Percentiles rank a stretch among this genome's conserved stretches.
Evolutionary conservation across 2,797 vertebrate species (phyloP).

Genomic region (Cuculus canorus): DNA sequence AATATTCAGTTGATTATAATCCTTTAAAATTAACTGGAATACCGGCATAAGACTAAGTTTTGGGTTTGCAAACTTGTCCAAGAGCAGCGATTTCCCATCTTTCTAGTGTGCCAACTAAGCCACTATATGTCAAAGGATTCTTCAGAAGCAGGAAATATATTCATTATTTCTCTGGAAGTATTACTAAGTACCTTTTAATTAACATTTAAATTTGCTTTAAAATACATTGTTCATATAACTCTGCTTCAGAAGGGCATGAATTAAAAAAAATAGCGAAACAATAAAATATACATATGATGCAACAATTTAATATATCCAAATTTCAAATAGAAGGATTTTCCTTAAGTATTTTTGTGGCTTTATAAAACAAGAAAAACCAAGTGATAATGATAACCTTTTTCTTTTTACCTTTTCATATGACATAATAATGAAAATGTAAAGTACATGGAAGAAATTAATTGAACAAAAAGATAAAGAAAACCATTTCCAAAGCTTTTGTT

Average conservation of each 20-base stretch:
- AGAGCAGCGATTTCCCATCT: not conserved
- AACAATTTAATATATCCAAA: not conserved
- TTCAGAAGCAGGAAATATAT: not conserved
- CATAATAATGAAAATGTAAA: not conserved
- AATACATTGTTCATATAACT: not conserved
- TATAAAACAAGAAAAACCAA: not conserved
- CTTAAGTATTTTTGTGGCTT: not conserved
- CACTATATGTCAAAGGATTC: not conserved
- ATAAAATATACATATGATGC: not conserved
- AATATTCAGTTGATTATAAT: not conserved
- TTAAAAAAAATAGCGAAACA: not conserved
- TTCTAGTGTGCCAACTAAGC: not conserved
- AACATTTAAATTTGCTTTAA: not conserved
- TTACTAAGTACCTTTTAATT: not conserved
- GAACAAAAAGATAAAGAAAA: not conserved
- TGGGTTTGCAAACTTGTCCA: not conserved
- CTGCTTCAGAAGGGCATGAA: not conserved
- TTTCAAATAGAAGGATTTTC: not conserved
- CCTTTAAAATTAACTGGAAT: not conserved
- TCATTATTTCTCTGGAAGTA: not conserved
- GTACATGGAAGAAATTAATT: not conserved
- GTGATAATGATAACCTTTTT: not conserved
- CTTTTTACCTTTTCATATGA: not conserved
- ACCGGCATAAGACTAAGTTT: not conserved
- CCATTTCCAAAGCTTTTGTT: not conserved